A percentile compares a stretch with the other conserved stretches of the same genome.
These are phyloP conservation scores for Mormoops blainvillei DNA, from an alignment of 2,113 vertebrate genomes.

Conservation along the genomic window DNA sequence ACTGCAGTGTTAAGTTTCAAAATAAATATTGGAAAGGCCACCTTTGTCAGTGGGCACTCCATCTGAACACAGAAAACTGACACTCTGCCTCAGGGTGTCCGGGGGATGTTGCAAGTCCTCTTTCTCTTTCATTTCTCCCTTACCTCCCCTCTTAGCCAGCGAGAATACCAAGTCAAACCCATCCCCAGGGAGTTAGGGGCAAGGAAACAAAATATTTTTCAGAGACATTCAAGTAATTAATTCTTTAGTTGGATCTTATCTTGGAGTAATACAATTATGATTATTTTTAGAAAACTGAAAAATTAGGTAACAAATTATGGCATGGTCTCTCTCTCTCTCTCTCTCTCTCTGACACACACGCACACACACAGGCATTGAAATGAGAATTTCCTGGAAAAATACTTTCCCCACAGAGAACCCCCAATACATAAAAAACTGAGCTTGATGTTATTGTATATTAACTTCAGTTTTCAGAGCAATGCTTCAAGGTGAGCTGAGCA, in stretches of 20 bases:
- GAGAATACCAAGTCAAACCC: not conserved
- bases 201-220: not conserved
- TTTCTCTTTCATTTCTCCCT: not conserved
- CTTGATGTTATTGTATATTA: not conserved
- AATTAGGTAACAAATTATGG: not conserved
- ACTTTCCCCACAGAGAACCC: not conserved
- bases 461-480: not conserved
- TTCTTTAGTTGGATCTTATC: not conserved
- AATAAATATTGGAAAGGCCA: conserved; percentile 65
- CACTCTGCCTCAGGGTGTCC: not conserved
- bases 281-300: not conserved
- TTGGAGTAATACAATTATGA: not conserved
- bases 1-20: conserved; percentile 54
- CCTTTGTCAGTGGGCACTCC: not conserved
- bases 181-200: not conserved
- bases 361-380: not conserved
- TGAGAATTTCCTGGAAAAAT: not conserved
- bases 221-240: not conserved
- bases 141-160: not conserved
- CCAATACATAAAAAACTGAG: not conserved
- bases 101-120: not conserved
- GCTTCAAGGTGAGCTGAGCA: not conserved
- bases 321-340: too few species aligned
- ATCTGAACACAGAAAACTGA: not conserved
- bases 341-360: not conserved